These are phyloP conservation scores for Lagopus leucura DNA, from an alignment of 2,113 vertebrate genomes.

Conservation along the genomic window DNA sequence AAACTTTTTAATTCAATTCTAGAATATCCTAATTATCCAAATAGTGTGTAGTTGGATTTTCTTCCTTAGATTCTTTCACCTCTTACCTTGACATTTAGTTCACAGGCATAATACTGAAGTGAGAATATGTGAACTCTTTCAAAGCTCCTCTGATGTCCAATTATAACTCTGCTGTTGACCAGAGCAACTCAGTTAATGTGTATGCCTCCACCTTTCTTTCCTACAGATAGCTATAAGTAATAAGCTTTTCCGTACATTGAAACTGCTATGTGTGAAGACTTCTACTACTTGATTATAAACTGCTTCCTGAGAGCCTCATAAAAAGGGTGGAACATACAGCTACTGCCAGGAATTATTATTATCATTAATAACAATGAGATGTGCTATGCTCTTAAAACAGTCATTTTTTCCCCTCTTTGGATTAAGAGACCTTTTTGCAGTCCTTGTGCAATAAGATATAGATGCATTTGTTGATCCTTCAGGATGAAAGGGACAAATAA, in stretches of 20 bases:
- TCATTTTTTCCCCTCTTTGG: background rate
- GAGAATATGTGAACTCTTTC: background rate
- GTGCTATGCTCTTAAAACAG: background rate
- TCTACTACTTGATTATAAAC: conserved; percentile 6
- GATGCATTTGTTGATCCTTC: background rate
- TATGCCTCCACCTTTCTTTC: background rate
- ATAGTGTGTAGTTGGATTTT: background rate
- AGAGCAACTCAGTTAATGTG: background rate
- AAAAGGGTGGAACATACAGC: background rate
- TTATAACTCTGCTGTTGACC: conserved; percentile 31
- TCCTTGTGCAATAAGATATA: background rate
- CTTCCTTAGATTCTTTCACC: background rate
- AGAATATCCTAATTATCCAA: conserved; percentile 11
- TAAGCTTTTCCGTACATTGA: background rate
- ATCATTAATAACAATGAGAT: conserved; percentile 46
- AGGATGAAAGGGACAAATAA: conserved; percentile 15
- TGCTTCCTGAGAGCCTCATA: conserved; percentile 33
- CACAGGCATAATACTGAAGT: background rate
- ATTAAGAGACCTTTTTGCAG: conserved; percentile 10
- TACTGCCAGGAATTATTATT: conserved; percentile 16
- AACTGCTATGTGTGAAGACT: background rate
- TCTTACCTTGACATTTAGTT: conserved; percentile 31
- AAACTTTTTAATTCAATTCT: background rate
- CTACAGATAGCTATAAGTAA: background rate
- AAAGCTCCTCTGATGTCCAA: background rate